Evolutionary conservation across 1,140 invertebrate genomes (phyloP).

Genomic region (Papilio polyxenes): DNA sequence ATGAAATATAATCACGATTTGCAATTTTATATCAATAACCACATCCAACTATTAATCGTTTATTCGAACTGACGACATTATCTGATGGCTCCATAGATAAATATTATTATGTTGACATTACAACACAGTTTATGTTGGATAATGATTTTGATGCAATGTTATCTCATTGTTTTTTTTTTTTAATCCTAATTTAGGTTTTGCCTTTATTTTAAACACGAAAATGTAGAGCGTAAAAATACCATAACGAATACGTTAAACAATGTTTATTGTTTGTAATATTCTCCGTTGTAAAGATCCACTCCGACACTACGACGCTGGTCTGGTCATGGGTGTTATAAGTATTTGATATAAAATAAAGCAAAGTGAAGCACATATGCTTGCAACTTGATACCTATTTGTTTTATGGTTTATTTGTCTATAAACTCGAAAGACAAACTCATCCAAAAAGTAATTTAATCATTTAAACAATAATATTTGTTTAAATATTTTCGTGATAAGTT

Average conservation of each 20-base stretch:
- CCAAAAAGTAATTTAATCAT: not conserved
- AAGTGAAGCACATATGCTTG: too few relatives aligned
- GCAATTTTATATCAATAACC: not conserved
- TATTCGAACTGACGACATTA: not conserved
- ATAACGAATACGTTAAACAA: not conserved
- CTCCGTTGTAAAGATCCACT: not conserved
- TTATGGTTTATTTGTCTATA: too few relatives aligned
- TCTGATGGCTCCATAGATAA: not conserved
- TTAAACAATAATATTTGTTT: not conserved
- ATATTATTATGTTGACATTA: slow-evolving; percentile 9
- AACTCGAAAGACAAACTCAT: not conserved
- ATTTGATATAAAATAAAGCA: too few relatives aligned
- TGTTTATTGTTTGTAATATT: not conserved
- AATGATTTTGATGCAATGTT: slow-evolving; percentile 5
- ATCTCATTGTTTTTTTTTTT: not conserved
- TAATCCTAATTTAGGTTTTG: not conserved
- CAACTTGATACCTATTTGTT: too few relatives aligned
- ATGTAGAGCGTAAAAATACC: not conserved
- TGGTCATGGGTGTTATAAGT: too few relatives aligned
- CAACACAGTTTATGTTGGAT: not conserved
- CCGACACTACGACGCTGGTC: too few relatives aligned
- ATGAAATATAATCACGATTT: not conserved
- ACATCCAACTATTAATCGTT: not conserved
- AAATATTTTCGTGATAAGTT: not conserved
- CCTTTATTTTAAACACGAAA: not conserved